These are phyloP conservation scores for Pseudorectes ferrugineus DNA, from an alignment of 2,113 vertebrate species.

Conservation along the genomic window DNA sequence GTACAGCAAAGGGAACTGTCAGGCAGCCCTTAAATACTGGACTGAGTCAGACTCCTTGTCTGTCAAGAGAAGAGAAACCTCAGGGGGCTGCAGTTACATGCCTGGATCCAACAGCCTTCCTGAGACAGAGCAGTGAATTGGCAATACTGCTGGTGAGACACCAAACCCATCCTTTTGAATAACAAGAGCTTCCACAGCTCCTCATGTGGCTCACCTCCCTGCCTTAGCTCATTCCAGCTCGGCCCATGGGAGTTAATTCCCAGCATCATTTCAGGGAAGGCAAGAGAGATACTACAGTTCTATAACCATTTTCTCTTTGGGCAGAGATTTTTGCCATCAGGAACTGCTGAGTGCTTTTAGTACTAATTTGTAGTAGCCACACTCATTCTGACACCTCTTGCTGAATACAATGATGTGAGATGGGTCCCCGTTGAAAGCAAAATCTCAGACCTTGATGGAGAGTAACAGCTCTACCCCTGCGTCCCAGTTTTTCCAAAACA, in stretches of 20 bases:
- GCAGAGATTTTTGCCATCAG: background rate
- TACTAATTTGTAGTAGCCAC: background rate
- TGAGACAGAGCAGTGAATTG: background rate
- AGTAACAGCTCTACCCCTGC: background rate
- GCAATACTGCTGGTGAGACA: background rate
- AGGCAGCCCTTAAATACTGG: background rate
- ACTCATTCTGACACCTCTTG: background rate
- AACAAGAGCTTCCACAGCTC: background rate
- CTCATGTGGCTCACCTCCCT: background rate
- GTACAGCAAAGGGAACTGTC: background rate
- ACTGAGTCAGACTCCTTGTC: background rate
- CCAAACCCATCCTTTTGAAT: background rate
- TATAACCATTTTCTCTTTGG: background rate
- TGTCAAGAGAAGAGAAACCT: background rate
- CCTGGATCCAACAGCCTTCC: background rate
- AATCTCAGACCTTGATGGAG: background rate
- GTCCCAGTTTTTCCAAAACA: background rate
- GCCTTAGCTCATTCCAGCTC: background rate
- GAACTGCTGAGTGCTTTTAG: background rate
- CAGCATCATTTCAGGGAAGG: background rate
- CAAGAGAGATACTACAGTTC: rapidly evolving
- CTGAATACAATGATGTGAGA: background rate
- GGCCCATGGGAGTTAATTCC: background rate
- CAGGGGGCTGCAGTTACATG: background rate
- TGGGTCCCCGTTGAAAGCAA: background rate